Evolutionary conservation across 2,888 invertebrate species (phyloP).

Genomic region (Tipula helvola): DNA sequence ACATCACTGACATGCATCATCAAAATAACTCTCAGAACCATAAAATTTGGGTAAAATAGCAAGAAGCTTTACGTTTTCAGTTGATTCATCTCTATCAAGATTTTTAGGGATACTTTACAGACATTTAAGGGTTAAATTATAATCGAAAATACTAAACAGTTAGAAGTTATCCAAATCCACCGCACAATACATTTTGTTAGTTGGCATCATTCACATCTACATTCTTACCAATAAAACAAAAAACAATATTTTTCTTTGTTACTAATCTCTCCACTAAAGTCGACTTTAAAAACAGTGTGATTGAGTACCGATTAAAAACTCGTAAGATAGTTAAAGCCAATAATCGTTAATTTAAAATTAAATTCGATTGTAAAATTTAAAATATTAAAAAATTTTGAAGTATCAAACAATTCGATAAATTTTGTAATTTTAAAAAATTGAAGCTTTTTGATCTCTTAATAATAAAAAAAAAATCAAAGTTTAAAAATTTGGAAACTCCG

Average conservation of each 20-base stretch:
- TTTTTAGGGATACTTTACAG: neutral
- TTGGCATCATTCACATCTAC: neutral
- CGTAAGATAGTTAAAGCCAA: too few species aligned
- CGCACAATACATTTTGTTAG: neutral
- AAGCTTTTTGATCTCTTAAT: too few species aligned
- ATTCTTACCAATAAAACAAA: too few species aligned
- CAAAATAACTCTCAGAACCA: neutral
- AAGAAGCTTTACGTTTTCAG: neutral
- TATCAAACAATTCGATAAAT: too few species aligned
- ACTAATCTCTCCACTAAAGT: neutral
- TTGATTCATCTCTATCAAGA: neutral
- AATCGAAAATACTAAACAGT: neutral
- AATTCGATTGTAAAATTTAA: too few species aligned
- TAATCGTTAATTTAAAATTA: too few species aligned
- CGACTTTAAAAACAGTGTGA: too few species aligned
- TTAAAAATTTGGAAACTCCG: too few species aligned
- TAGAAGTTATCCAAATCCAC: neutral
- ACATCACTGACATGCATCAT: neutral
- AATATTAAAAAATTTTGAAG: too few species aligned
- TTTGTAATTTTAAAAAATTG: too few species aligned
- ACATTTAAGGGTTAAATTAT: neutral
- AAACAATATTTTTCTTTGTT: neutral
- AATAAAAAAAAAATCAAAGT: too few species aligned
- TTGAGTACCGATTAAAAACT: too few species aligned
- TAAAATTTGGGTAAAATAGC: neutral